Percentiles rank a stretch among this genome's conserved stretches.
Conservation (phyloP, 2,888 invertebrate genomes). For the Cremastobaeus sp. region DNA sequence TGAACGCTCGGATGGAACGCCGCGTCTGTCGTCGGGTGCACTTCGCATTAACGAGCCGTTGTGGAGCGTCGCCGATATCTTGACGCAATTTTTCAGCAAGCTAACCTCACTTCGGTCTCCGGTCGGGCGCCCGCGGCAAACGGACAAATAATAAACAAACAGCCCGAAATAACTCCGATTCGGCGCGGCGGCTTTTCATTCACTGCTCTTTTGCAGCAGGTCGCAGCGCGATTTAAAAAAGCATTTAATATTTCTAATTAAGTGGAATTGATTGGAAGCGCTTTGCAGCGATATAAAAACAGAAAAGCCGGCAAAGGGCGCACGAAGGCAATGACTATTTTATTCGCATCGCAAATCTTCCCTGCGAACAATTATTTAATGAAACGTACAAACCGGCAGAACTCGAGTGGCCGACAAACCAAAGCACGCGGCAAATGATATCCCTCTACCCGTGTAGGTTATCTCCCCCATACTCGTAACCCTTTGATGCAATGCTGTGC, state of each 20-base stretch:
- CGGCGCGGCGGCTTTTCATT: no score
- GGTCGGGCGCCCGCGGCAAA: no score
- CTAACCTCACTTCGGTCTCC: constrained; percentile 31
- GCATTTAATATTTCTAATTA: no score
- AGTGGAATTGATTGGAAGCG: constrained; percentile 20
- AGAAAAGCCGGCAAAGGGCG: neutral
- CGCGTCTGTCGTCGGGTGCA: constrained; percentile 70
- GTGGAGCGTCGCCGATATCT: constrained; percentile 65
- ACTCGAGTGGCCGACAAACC: constrained; percentile 41
- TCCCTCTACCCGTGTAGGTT: constrained; percentile 45
- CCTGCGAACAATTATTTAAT: constrained; percentile 44
- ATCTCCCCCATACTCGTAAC: constrained; percentile 50
- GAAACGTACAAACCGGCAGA: constrained; percentile 37
- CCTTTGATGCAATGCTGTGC: constrained; percentile 50
- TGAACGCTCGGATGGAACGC: constrained; percentile 71
- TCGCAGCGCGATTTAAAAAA: no score
- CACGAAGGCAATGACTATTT: constrained; percentile 37
- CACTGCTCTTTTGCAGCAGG: no score
- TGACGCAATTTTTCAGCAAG: constrained; percentile 28
- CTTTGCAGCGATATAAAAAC: neutral
- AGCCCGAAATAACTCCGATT: no score
- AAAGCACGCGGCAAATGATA: constrained; percentile 39
- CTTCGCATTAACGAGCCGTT: constrained; percentile 72
- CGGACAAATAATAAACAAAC: no score
- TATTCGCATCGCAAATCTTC: constrained; percentile 38